These are phyloP conservation scores for Orchestes rusci DNA, from an alignment of 2,888 invertebrate species.

Conservation along the genomic window DNA sequence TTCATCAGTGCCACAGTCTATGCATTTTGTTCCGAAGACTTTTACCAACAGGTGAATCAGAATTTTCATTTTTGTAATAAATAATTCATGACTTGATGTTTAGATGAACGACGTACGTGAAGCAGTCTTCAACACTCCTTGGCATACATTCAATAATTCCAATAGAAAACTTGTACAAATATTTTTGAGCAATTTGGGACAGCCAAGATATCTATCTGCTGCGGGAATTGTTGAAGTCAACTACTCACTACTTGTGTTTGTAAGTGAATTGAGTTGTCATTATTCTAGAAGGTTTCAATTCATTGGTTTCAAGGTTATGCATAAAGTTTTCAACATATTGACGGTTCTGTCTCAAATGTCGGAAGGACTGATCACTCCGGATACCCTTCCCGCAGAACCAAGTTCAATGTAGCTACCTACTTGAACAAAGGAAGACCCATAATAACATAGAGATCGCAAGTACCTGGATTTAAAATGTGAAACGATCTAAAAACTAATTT, in stretches of 20 bases:
- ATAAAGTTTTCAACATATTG: background rate
- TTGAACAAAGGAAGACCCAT: too few relatives aligned
- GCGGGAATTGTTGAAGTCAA: background rate
- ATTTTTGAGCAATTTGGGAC: background rate
- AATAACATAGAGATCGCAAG: too few relatives aligned
- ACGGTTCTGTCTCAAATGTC: background rate
- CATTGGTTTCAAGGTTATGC: too few relatives aligned
- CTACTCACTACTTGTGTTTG: background rate
- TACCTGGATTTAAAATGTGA: too few relatives aligned
- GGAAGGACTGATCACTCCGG: too few relatives aligned
- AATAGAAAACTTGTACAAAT: background rate
- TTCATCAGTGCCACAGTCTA: background rate
- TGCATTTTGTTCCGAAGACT: background rate
- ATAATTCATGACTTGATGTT: too few relatives aligned
- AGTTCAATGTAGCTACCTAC: too few relatives aligned
- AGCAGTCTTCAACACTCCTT: background rate
- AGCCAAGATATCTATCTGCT: background rate
- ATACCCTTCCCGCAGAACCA: too few relatives aligned
- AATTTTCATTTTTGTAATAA: background rate
- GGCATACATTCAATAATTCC: background rate
- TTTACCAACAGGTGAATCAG: background rate
- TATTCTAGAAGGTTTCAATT: too few relatives aligned
- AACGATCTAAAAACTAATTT: too few relatives aligned
- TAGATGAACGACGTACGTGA: background rate
- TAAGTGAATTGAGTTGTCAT: too few relatives aligned